Evolutionary conservation across 30 jellyfish, hydroid and myxozoan genomes (phyloP).

Genomic region (Rhopilema esculentum): DNA sequence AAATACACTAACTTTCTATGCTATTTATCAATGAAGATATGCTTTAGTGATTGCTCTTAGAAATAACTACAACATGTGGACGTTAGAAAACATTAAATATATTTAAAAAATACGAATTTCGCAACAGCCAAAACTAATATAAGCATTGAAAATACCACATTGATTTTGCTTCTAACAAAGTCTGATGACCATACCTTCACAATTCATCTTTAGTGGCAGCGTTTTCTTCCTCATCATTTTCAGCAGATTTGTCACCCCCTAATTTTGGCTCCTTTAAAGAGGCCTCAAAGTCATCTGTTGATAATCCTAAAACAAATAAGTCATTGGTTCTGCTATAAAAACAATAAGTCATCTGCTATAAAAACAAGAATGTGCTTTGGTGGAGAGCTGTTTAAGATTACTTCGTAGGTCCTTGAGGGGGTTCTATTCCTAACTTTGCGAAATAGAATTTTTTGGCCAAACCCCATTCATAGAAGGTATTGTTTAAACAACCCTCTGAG

Average conservation of each 20-base stretch:
- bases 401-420: too few species aligned
- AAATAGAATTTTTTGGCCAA: too few species aligned
- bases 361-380: too few species aligned
- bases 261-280: neutral
- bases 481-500: too few species aligned
- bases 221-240: constrained; percentile 3
- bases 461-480: too few species aligned
- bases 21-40: too few species aligned
- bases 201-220: constrained; percentile 37
- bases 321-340: neutral
- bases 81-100: neutral
- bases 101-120: neutral
- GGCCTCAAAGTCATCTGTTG: constrained; percentile 49
- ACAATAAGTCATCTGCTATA: too few species aligned
- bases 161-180: neutral
- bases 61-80: neutral
- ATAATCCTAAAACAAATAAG: constrained; percentile 10
- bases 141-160: constrained; percentile 1
- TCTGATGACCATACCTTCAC: neutral
- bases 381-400: too few species aligned
- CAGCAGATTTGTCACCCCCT: neutral
- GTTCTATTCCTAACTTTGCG: too few species aligned
- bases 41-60: neutral
- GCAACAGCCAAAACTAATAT: neutral
- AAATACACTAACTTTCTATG: too few species aligned